These are phyloP conservation scores for Glyphotaelius pellucidus DNA, from an alignment of 2,888 invertebrate genomes.

Conservation along the genomic window DNA sequence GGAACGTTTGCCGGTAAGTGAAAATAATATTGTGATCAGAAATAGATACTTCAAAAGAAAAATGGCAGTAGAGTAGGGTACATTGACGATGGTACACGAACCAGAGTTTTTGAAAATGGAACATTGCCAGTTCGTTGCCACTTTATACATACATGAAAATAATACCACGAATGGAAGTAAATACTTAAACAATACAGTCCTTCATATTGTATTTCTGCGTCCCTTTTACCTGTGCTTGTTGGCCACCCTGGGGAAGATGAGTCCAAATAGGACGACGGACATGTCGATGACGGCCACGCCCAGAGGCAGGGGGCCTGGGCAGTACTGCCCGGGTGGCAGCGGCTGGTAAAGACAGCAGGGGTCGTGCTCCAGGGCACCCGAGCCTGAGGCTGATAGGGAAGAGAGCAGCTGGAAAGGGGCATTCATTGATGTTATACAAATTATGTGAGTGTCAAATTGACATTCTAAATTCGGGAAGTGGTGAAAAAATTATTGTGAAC, in stretches of 20 bases:
- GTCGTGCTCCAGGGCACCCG: slow-evolving; percentile 98
- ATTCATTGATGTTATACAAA: slow-evolving; percentile 18
- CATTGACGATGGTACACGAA: no score
- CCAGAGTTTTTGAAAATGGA: no score
- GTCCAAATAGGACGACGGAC: slow-evolving; percentile 94
- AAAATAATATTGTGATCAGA: background rate
- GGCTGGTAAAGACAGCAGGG: slow-evolving; percentile 92
- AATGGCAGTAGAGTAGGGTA: background rate
- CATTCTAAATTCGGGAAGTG: no score
- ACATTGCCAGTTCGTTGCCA: no score
- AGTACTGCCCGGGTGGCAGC: slow-evolving; percentile 73
- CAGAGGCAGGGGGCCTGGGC: slow-evolving; percentile 90
- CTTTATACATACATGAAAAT: no score
- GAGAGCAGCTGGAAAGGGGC: slow-evolving; percentile 83
- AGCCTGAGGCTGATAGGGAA: slow-evolving; percentile 95
- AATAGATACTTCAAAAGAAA: background rate
- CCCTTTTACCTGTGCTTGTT: slow-evolving; percentile 88
- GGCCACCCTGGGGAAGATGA: slow-evolving; percentile 95
- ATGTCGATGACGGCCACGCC: slow-evolving; percentile 98
- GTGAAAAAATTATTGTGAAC: no score
- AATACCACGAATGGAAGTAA: no score
- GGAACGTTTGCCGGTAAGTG: background rate
- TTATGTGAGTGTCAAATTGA: no score
- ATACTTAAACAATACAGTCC: background rate
- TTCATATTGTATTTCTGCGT: background rate